Evolutionary conservation across 2,888 invertebrate species (phyloP).

Genomic region (Bellardia pandia): DNA sequence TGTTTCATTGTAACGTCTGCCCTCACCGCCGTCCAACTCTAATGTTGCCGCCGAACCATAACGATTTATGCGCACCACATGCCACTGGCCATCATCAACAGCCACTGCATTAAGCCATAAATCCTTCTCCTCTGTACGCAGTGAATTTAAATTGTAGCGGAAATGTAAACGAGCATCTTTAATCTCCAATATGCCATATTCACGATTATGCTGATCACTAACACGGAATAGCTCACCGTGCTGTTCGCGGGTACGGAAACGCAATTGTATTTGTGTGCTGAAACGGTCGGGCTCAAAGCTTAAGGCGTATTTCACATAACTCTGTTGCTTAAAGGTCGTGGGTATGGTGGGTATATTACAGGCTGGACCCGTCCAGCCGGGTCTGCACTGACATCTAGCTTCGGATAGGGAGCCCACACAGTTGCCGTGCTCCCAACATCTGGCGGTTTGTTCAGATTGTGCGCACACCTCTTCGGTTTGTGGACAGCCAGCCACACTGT

Average conservation of each 20-base stretch:
- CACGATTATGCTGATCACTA: conserved; percentile 96
- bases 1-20: conserved; percentile 95
- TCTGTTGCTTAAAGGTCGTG: conserved; percentile 96
- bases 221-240: conserved; percentile 97
- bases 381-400: conserved; percentile 96
- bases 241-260: conserved; percentile 96
- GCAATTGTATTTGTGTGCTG: conserved; percentile 95
- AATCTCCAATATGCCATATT: conserved; percentile 96
- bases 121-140: conserved; percentile 94
- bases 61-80: conserved; percentile 95
- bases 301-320: conserved; percentile 98
- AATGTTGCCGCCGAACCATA: conserved; percentile 96
- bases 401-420: conserved; percentile 96
- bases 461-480: conserved; percentile 97
- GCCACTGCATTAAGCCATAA: conserved; percentile 95
- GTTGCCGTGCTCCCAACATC: conserved; percentile 97
- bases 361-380: conserved; percentile 97
- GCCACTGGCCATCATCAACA: conserved; percentile 98
- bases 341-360: conserved; percentile 94
- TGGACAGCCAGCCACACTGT: conserved; percentile 95
- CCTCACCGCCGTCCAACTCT: conserved; percentile 97
- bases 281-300: conserved; percentile 97
- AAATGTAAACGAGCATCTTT: conserved; percentile 95
- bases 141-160: conserved; percentile 95
- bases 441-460: conserved; percentile 92